These are phyloP conservation scores for Craseonycteris thonglongyai DNA, from an alignment of 2,113 vertebrate species.

Conservation along the genomic window DNA sequence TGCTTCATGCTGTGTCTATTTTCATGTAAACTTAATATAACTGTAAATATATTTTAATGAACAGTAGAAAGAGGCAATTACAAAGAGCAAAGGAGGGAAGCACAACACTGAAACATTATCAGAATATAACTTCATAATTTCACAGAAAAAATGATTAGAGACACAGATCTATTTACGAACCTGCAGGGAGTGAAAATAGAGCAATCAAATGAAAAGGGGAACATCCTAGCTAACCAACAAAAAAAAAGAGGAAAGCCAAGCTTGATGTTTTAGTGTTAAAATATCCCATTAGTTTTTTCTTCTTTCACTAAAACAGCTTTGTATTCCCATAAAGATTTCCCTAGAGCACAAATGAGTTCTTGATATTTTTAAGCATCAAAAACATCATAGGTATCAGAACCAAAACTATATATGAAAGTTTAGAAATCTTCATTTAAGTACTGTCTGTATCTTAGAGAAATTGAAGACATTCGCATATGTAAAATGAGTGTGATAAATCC, in stretches of 20 bases:
- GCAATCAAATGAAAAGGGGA: background rate
- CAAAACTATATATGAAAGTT: background rate
- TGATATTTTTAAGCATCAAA: background rate
- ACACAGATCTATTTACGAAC: slow-evolving; percentile 40
- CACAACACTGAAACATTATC: background rate
- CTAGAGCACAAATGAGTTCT: background rate
- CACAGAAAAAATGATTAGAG: slow-evolving; percentile 36
- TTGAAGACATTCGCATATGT: background rate
- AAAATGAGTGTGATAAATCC: slow-evolving; percentile 29
- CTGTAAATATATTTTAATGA: slow-evolving; percentile 69
- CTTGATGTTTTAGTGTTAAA: slow-evolving; percentile 20
- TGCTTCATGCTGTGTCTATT: slow-evolving; percentile 58
- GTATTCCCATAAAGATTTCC: background rate
- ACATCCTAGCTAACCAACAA: background rate
- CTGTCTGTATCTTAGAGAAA: background rate
- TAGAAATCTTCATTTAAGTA: background rate
- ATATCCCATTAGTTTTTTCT: background rate
- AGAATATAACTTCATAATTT: slow-evolving; percentile 50
- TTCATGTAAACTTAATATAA: slow-evolving; percentile 59
- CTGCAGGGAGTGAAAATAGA: slow-evolving; percentile 11
- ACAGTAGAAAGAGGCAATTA: slow-evolving; percentile 57
- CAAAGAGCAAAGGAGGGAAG: slow-evolving; percentile 53
- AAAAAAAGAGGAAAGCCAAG: background rate
- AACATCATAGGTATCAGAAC: background rate
- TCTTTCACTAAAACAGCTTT: slow-evolving; percentile 3